These are phyloP conservation scores for Aphelenchoides avenae DNA, from an alignment of 1,140 invertebrate genomes.

Conservation along the genomic window DNA sequence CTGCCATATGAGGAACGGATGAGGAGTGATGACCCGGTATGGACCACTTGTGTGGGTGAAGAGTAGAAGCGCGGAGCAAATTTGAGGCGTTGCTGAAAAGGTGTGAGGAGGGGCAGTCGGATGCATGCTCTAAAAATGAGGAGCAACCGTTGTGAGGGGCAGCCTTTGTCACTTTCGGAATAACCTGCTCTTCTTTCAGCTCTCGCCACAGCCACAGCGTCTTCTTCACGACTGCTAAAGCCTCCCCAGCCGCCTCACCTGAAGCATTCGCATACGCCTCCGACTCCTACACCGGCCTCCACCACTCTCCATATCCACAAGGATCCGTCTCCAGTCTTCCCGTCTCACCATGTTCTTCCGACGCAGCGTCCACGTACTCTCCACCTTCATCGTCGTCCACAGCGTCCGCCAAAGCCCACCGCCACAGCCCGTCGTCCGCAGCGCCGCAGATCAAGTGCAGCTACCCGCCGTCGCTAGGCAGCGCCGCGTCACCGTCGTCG, in stretches of 20 bases:
- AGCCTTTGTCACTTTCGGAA: not conserved
- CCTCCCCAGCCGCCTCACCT: not conserved
- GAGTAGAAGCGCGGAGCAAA: too few species aligned
- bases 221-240: constrained; percentile 15
- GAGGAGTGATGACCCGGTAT: too few species aligned
- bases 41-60: too few species aligned
- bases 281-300: constrained; percentile 7
- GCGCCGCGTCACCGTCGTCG: not conserved
- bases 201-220: constrained; percentile 1
- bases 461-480: not conserved
- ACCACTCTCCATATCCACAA: too few species aligned
- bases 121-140: too few species aligned
- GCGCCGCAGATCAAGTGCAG: not conserved
- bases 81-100: not conserved
- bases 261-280: constrained; percentile 5
- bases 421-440: constrained; percentile 2
- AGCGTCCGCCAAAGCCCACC: too few species aligned
- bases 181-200: constrained; percentile 2
- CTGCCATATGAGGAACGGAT: too few species aligned
- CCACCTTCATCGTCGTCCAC: constrained; percentile 6
- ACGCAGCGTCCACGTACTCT: not conserved
- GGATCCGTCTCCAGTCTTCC: constrained; percentile 1
- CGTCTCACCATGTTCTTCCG: constrained; percentile 11
- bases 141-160: not conserved
- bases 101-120: too few species aligned